phyloP scores from a whole-genome alignment of 2,888 invertebrate species.

The Ectemnius continuus region DNA sequence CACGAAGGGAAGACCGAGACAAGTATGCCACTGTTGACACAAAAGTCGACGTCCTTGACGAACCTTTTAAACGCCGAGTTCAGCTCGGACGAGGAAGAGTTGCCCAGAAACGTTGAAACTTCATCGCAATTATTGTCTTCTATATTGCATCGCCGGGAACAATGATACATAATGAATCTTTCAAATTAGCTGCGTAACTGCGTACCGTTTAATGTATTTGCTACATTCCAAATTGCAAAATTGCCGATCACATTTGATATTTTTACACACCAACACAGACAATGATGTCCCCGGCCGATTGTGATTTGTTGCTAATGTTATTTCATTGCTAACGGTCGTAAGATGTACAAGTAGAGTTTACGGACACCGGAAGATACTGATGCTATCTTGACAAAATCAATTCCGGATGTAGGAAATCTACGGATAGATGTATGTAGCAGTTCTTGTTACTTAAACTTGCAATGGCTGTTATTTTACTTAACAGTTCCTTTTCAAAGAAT shows the following conservation, averaged over 20 bases:
- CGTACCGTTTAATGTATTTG: conserved; percentile 13
- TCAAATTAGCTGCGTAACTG: conserved; percentile 7
- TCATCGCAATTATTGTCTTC: conserved; percentile 79
- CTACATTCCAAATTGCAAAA: conserved; percentile 10
- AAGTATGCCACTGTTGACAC: conserved; percentile 71
- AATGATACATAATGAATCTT: conserved; percentile 36
- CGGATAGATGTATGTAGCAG: background rate
- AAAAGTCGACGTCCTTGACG: conserved; percentile 75
- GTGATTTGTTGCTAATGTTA: no score
- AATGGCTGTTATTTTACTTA: conserved; percentile 16
- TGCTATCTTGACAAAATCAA: no score
- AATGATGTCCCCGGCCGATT: no score
- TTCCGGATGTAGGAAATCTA: no score
- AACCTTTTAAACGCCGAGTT: conserved; percentile 74
- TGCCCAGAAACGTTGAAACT: conserved; percentile 76
- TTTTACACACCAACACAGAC: conserved; percentile 13
- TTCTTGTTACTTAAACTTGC: conserved; percentile 15
- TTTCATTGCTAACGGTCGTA: no score
- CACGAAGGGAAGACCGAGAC: conserved; percentile 67
- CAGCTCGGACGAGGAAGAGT: conserved; percentile 74
- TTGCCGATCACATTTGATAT: conserved; percentile 1
- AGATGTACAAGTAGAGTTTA: no score
- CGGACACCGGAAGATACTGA: no score
- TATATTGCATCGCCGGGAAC: conserved; percentile 77
- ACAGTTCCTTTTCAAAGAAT: conserved; percentile 24